These are phyloP conservation scores for Hucho hucho DNA, from an alignment of 2,113 vertebrate genomes.

Conservation along the genomic window DNA sequence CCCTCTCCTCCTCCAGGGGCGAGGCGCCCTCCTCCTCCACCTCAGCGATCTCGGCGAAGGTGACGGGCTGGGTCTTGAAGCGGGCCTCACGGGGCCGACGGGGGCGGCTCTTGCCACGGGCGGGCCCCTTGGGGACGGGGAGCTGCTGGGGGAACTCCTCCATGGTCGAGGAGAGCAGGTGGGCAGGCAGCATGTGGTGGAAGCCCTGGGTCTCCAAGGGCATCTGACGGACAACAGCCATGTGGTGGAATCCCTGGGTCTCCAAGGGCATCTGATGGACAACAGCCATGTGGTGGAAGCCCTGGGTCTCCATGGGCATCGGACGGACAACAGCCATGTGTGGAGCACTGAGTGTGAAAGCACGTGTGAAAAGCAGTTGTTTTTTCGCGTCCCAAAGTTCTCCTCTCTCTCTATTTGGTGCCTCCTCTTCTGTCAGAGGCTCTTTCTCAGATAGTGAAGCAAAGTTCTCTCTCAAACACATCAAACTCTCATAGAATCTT, in stretches of 20 bases:
- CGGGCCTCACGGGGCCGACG: constrained; percentile 86
- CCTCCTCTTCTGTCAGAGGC: constrained; percentile 3
- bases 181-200: constrained; percentile 83
- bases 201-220: constrained; percentile 78
- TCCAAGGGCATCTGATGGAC: no score
- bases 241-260: constrained; percentile 36
- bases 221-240: constrained; percentile 80
- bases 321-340: no score
- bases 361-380: neutral
- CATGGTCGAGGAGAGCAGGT: constrained; percentile 75
- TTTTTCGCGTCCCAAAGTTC: neutral
- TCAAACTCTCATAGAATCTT: neutral
- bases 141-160: constrained; percentile 90
- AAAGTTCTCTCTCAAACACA: constrained; percentile 4
- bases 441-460: constrained; percentile 13
- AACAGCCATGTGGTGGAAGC: no score
- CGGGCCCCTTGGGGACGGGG: constrained; percentile 73
- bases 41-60: constrained; percentile 97
- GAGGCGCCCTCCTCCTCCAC: constrained; percentile 95
- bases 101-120: constrained; percentile 77
- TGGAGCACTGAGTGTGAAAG: neutral
- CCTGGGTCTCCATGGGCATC: no score
- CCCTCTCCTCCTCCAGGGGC: constrained; percentile 92
- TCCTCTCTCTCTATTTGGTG: neutral
- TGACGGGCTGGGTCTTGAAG: constrained; percentile 97